phyloP scores from a whole-genome alignment of 2,888 invertebrate genomes.

The Eurytoma adleriae region DNA sequence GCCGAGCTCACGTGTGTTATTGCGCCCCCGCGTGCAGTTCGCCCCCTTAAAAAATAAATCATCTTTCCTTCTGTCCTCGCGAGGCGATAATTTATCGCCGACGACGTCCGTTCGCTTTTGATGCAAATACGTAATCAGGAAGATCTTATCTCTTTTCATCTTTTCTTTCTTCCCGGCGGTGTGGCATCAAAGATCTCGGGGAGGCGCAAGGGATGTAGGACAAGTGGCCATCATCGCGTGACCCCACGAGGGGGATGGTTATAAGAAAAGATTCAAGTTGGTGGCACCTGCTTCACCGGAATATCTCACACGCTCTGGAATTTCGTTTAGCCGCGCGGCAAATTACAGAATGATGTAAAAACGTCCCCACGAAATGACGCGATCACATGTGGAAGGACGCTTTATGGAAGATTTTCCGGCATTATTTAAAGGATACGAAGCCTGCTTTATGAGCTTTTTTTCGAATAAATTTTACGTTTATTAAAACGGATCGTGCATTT shows the following conservation, averaged over 20 bases:
- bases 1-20: background rate
- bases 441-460: background rate
- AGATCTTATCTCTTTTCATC: no score
- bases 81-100: no score
- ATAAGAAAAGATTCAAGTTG: background rate
- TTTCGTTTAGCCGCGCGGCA: slow-evolving; percentile 10
- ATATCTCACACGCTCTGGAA: slow-evolving; percentile 14
- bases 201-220: background rate
- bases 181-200: background rate
- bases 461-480: slow-evolving; percentile 19
- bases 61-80: no score
- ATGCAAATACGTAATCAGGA: no score
- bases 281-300: background rate
- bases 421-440: slow-evolving; percentile 1
- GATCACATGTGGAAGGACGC: slow-evolving; percentile 14
- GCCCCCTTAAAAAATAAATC: no score
- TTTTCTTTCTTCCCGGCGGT: background rate
- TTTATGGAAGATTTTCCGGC: slow-evolving; percentile 11
- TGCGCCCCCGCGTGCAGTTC: background rate
- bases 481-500: background rate
- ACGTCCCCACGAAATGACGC: slow-evolving; percentile 12
- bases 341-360: slow-evolving; percentile 29
- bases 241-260: background rate
- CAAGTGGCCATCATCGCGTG: background rate
- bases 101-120: no score